These are phyloP conservation scores for Scaptomyza tumidula DNA, from an alignment of 2,888 invertebrate species.

Conservation along the genomic window DNA sequence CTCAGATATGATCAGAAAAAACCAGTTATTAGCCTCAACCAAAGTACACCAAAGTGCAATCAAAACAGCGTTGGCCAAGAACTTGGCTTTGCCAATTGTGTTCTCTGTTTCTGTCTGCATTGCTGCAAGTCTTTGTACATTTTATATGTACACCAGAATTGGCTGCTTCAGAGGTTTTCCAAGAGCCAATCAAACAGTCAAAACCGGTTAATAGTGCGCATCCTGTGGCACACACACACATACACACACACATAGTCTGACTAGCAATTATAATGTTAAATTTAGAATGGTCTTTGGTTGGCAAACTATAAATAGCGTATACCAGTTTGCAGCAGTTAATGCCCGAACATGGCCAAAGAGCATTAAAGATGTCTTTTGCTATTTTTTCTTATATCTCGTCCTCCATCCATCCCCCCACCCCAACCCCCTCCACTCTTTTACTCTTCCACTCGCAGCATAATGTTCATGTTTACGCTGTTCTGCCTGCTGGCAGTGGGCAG, in stretches of 20 bases:
- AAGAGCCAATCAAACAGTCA: slow-evolving; percentile 66
- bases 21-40: slow-evolving; percentile 53
- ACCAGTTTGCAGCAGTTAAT: slow-evolving; percentile 54
- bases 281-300: slow-evolving; percentile 76
- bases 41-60: slow-evolving; percentile 32
- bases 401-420: background rate
- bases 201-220: slow-evolving; percentile 74
- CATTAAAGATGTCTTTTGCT: slow-evolving; percentile 23
- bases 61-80: slow-evolving; percentile 52
- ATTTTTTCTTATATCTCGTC: background rate
- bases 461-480: slow-evolving; percentile 75
- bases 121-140: slow-evolving; percentile 40
- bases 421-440: too few relatives aligned
- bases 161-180: slow-evolving; percentile 45
- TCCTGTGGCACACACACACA: slow-evolving; percentile 56
- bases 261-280: slow-evolving; percentile 62
- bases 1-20: slow-evolving; percentile 45
- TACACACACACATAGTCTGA: slow-evolving; percentile 17
- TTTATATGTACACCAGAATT: slow-evolving; percentile 69
- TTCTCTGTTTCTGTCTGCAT: slow-evolving; percentile 26
- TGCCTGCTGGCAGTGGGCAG: slow-evolving; percentile 71
- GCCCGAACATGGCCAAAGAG: slow-evolving; percentile 16
- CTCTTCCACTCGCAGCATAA: slow-evolving; percentile 34
- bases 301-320: slow-evolving; percentile 65
- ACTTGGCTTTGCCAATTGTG: slow-evolving; percentile 45